A percentile compares a stretch with the other conserved stretches of the same genome.
phyloP scores from a whole-genome alignment of 1,140 invertebrate genomes.

The Drosophila bocqueti region DNA sequence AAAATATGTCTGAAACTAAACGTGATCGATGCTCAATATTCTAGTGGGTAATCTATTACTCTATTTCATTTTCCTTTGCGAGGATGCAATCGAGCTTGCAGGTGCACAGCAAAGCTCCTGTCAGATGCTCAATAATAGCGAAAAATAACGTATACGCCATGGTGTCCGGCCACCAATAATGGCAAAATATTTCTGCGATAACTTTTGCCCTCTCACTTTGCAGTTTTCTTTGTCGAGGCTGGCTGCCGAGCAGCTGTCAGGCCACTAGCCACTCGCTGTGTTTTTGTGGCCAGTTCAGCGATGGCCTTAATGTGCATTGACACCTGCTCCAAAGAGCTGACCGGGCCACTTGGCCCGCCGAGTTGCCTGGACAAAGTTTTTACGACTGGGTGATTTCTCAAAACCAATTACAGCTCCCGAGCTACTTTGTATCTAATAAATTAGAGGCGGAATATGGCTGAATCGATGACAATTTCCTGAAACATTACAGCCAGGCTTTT shows the following conservation, averaged over 20 bases:
- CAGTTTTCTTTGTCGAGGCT: conserved; percentile 1
- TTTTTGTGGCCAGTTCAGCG: conserved; percentile 37
- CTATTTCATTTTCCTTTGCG: background rate
- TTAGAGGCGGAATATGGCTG: conserved; percentile 11
- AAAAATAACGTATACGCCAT: conserved; percentile 45
- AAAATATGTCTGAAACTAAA: background rate
- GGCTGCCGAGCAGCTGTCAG: conserved; percentile 28
- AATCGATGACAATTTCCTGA: conserved; percentile 8
- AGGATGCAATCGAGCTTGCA: conserved; percentile 10
- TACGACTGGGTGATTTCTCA: conserved; percentile 12
- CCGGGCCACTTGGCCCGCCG: conserved; percentile 14
- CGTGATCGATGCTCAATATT: conserved; percentile 7
- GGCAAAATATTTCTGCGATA: conserved; percentile 21
- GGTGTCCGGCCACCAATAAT: conserved; percentile 20
- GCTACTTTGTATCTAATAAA: conserved; percentile 25
- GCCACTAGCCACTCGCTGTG: background rate
- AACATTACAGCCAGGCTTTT: conserved; percentile 1
- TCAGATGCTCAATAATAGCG: conserved; percentile 25
- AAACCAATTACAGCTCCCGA: background rate
- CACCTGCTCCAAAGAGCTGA: conserved; percentile 48
- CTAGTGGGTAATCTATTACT: background rate
- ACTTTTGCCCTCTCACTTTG: conserved; percentile 15
- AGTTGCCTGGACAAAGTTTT: conserved; percentile 33
- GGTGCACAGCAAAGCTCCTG: conserved; percentile 26
- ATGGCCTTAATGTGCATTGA: conserved; percentile 60